These are phyloP conservation scores for Acronicta alni DNA, from an alignment of 2,888 invertebrate species.

Conservation along the genomic window DNA sequence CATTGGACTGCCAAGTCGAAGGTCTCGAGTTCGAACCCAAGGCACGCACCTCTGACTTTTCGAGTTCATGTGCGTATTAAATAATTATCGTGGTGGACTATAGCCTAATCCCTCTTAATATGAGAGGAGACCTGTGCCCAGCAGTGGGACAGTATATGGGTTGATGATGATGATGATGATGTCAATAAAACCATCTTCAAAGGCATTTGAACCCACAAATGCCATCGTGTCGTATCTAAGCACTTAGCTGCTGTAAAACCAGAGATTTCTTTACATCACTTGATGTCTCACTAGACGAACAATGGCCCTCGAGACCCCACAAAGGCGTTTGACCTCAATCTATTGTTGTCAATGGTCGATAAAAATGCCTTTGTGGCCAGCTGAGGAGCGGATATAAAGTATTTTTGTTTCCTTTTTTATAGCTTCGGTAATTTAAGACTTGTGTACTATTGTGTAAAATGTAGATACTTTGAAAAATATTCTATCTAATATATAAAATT, in stretches of 20 bases:
- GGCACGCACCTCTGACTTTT: too few relatives aligned
- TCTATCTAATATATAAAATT: too few relatives aligned
- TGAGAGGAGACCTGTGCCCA: too few relatives aligned
- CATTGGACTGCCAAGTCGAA: too few relatives aligned
- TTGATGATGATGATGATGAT: too few relatives aligned
- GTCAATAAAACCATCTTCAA: not conserved
- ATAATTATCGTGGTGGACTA: too few relatives aligned
- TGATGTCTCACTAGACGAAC: conserved; percentile 34
- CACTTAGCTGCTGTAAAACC: conserved; percentile 30
- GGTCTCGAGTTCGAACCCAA: too few relatives aligned
- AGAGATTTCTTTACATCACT: conserved; percentile 35
- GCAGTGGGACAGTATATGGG: too few relatives aligned
- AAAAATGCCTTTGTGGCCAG: conserved; percentile 48
- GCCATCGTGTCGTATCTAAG: not conserved
- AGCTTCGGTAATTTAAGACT: conserved; percentile 12
- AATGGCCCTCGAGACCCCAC: conserved; percentile 48
- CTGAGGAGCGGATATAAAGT: conserved; percentile 32
- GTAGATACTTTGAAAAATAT: too few relatives aligned
- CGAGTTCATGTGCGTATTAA: too few relatives aligned
- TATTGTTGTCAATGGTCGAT: conserved; percentile 55
- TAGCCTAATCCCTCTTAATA: too few relatives aligned
- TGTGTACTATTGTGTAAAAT: not conserved
- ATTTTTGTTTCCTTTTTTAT: conserved; percentile 33
- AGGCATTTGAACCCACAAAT: not conserved
- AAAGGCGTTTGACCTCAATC: conserved; percentile 51